These are phyloP conservation scores for Lepidocolaptes lacrymiger DNA, from an alignment of 2,797 vertebrate genomes.

Conservation along the genomic window DNA sequence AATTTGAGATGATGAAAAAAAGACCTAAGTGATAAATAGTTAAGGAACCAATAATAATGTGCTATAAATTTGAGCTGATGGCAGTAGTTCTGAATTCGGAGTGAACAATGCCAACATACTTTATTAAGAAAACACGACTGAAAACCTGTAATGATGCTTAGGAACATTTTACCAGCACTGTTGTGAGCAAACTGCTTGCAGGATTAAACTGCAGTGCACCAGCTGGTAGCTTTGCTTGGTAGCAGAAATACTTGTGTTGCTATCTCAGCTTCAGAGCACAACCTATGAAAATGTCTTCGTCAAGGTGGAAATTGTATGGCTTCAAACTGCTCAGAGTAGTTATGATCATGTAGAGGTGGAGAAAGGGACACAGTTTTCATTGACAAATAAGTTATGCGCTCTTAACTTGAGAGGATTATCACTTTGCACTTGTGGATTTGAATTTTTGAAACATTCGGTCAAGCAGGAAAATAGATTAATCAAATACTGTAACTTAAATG, in stretches of 20 bases:
- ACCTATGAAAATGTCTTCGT: background rate
- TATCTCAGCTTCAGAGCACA: background rate
- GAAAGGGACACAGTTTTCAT: background rate
- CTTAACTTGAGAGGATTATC: background rate
- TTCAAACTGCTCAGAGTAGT: background rate
- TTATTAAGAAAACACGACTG: background rate
- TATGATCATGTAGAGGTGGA: background rate
- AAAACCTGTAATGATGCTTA: background rate
- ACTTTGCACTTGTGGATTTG: background rate
- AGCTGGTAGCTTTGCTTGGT: background rate
- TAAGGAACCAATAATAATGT: background rate
- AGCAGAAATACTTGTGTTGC: background rate
- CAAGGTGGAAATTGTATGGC: background rate
- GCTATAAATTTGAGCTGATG: background rate
- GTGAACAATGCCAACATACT: background rate
- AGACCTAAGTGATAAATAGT: background rate
- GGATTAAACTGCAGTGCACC: background rate
- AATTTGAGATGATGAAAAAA: background rate
- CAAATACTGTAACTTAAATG: background rate
- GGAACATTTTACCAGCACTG: background rate
- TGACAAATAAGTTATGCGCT: background rate
- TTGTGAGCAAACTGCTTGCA: background rate
- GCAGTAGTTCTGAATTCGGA: background rate
- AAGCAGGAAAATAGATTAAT: background rate
- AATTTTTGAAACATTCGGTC: background rate